phyloP scores from a whole-genome alignment of 2,113 vertebrate species.

The Cyrtonyx montezumae region DNA sequence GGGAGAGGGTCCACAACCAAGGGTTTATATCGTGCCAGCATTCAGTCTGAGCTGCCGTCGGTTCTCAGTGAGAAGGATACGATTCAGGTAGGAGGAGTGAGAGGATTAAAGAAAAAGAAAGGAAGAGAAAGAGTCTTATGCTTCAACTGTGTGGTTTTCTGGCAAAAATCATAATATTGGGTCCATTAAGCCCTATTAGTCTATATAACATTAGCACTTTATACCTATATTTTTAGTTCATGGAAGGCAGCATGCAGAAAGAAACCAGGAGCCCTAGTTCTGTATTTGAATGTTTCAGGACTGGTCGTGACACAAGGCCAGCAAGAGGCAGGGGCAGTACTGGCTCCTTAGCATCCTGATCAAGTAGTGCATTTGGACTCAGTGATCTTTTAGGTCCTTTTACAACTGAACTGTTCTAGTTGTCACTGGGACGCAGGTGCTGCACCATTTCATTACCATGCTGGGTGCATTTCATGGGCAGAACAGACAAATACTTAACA shows the following conservation, averaged over 20 bases:
- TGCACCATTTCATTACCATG: not conserved
- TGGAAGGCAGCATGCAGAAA: not conserved
- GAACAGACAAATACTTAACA: not conserved
- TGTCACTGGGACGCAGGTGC: not conserved
- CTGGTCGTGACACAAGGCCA: not conserved
- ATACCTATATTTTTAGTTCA: not conserved
- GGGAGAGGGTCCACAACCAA: not conserved
- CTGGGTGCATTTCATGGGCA: not conserved
- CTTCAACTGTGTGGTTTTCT: not conserved
- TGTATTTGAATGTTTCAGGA: not conserved
- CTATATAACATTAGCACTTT: not conserved
- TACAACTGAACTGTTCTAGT: not conserved
- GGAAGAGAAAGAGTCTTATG: not conserved
- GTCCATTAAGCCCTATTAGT: not conserved
- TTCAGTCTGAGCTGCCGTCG: not conserved
- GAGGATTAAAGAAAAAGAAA: not conserved
- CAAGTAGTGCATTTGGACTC: not conserved
- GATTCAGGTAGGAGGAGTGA: not conserved
- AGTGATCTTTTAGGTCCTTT: not conserved
- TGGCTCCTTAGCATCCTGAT: not conserved
- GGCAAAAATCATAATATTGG: not conserved
- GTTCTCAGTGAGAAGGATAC: not conserved
- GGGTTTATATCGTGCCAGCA: not conserved
- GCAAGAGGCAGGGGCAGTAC: not conserved
- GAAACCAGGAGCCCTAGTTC: not conserved